phyloP scores from a whole-genome alignment of 2,113 vertebrate species.

The Choloepus hoffmanni region DNA sequence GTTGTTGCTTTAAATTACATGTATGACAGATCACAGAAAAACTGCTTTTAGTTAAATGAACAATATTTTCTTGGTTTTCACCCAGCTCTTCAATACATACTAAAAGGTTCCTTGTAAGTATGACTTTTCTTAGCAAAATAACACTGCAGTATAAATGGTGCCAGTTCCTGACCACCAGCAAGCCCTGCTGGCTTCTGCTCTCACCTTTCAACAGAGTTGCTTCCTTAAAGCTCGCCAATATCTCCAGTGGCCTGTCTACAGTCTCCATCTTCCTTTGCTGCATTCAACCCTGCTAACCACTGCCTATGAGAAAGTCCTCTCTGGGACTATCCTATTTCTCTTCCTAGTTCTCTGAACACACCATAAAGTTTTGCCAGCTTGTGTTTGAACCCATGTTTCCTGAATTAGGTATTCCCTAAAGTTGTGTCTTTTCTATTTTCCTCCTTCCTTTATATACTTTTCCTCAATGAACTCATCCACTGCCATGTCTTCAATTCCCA shows the following conservation, averaged over 20 bases:
- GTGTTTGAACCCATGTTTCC: neutral
- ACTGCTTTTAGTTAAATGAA: constrained; percentile 56
- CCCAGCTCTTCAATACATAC: neutral
- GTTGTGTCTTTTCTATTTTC: neutral
- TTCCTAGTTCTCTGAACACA: neutral
- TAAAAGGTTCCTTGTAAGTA: constrained; percentile 25
- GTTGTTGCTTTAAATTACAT: constrained; percentile 40
- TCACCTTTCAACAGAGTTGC: neutral
- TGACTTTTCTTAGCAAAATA: constrained; percentile 44
- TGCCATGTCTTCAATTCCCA: neutral
- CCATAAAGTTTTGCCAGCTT: neutral
- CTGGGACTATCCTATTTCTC: neutral
- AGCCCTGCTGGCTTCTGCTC: neutral
- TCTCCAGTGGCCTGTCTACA: neutral
- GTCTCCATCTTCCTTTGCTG: neutral
- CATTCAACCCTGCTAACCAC: neutral
- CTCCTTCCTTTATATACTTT: neutral
- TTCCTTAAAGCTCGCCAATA: neutral
- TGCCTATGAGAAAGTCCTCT: neutral
- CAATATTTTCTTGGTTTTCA: constrained; percentile 61
- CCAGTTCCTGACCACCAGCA: constrained; percentile 3
- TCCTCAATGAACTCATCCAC: neutral
- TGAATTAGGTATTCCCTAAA: neutral
- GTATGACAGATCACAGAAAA: constrained; percentile 32
- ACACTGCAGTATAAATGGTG: neutral